phyloP scores from a whole-genome alignment of 1,140 invertebrate species.

The Dinothrombium tinctorium region DNA sequence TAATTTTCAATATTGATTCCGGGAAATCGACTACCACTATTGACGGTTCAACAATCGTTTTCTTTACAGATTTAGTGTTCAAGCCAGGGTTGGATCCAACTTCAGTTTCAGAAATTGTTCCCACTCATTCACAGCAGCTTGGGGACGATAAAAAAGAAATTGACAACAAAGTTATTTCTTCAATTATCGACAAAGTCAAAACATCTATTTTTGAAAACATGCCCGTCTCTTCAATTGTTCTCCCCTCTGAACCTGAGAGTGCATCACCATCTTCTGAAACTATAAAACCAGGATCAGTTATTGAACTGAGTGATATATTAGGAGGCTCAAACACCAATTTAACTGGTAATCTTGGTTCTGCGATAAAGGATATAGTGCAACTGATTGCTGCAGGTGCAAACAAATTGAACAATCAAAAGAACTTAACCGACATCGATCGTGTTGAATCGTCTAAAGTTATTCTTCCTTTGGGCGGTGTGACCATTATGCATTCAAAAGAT shows the following conservation, averaged over 20 bases:
- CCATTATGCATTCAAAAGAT: slow-evolving; percentile 12
- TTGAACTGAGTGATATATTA: slow-evolving; percentile 17
- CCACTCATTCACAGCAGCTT: not conserved
- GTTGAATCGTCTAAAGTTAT: slow-evolving; percentile 1
- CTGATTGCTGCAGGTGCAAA: slow-evolving; percentile 12
- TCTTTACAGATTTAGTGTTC: slow-evolving; percentile 15
- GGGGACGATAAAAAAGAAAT: too few species aligned
- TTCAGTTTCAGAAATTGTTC: not conserved
- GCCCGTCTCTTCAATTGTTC: too few species aligned
- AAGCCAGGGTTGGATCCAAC: not conserved
- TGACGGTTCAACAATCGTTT: slow-evolving; percentile 13
- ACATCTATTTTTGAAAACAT: not conserved
- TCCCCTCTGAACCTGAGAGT: slow-evolving; percentile 5
- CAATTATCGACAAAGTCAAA: not conserved
- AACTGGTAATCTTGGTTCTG: slow-evolving; percentile 16
- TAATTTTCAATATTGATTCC: not conserved
- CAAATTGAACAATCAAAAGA: not conserved
- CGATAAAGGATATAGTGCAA: slow-evolving; percentile 18
- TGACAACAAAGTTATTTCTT: too few species aligned
- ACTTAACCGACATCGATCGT: not conserved
- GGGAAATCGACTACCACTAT: slow-evolving; percentile 9
- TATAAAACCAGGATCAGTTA: slow-evolving; percentile 17
- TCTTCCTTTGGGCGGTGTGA: slow-evolving; percentile 13
- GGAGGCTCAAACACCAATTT: slow-evolving; percentile 14
- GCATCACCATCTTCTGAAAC: slow-evolving; percentile 4